These are phyloP conservation scores for Meteorus sp. DNA, from an alignment of 1,140 invertebrate species.

Conservation along the genomic window DNA sequence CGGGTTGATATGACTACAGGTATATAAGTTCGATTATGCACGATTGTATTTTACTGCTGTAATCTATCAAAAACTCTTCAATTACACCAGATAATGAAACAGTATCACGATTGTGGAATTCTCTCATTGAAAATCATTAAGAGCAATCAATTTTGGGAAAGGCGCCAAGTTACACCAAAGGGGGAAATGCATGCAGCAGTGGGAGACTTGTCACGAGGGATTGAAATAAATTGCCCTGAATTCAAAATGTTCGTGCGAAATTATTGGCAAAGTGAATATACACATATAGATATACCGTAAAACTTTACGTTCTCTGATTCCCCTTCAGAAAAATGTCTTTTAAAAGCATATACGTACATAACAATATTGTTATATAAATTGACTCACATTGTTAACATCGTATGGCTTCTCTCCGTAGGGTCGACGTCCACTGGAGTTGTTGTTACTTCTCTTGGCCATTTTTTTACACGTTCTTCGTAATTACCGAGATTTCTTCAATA, in stretches of 20 bases:
- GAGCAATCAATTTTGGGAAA: slow-evolving; percentile 27
- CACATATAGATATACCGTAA: no score
- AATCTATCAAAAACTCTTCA: neutral
- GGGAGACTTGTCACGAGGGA: no score
- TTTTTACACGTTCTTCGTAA: slow-evolving; percentile 12
- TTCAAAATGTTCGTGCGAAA: neutral
- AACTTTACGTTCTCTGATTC: no score
- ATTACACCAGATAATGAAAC: neutral
- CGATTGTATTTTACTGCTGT: neutral
- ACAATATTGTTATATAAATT: neutral
- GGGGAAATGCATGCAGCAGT: neutral
- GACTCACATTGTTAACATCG: slow-evolving; percentile 57
- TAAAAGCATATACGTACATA: neutral
- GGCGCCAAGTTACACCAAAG: slow-evolving; percentile 8
- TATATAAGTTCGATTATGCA: neutral
- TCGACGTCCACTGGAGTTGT: slow-evolving; percentile 41
- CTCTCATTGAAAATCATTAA: neutral
- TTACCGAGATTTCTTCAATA: neutral
- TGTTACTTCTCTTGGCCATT: slow-evolving; percentile 44
- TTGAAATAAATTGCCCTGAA: no score
- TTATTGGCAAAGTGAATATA: no score
- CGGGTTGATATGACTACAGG: neutral
- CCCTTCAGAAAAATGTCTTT: neutral
- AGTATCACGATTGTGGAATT: neutral
- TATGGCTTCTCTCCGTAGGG: slow-evolving; percentile 47